phyloP scores from a whole-genome alignment of 2,888 invertebrate genomes.

The Oligia fasciuncula region DNA sequence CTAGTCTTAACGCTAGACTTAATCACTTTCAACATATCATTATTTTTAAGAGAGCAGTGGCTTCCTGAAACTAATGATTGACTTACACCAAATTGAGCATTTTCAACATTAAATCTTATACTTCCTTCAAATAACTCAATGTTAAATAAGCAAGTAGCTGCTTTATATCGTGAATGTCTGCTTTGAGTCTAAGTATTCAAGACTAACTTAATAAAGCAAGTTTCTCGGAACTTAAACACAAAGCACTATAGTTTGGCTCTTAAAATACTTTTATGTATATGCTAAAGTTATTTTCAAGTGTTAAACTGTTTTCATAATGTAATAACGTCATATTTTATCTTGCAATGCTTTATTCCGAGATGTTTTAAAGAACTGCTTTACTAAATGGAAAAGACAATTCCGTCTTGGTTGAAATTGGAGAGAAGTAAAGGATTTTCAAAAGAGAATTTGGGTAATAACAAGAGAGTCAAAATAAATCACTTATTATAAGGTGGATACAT shows the following conservation, averaged over 20 bases:
- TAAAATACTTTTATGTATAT: constrained; percentile 68
- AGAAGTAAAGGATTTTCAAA: background rate
- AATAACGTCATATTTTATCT: constrained; percentile 54
- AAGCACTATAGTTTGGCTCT: constrained; percentile 66
- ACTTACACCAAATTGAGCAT: background rate
- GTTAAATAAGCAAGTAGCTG: constrained; percentile 30
- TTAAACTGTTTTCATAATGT: constrained; percentile 66
- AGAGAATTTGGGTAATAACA: background rate
- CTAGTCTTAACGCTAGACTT: background rate
- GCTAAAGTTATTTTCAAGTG: constrained; percentile 65
- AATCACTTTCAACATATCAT: no score
- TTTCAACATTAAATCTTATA: background rate
- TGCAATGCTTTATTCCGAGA: constrained; percentile 30
- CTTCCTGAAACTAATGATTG: no score
- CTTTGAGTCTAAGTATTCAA: constrained; percentile 58
- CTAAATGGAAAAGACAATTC: constrained; percentile 13
- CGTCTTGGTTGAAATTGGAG: background rate
- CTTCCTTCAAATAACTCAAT: constrained; percentile 27
- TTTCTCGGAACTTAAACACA: constrained; percentile 65
- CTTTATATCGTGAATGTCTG: constrained; percentile 54
- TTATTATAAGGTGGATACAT: background rate
- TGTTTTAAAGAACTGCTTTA: constrained; percentile 30
- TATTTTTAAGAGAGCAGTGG: no score
- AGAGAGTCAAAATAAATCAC: background rate
- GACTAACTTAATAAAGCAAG: constrained; percentile 68